Conservation (phyloP, 2,888 invertebrate genomes). For the Autographa pulchrina region DNA sequence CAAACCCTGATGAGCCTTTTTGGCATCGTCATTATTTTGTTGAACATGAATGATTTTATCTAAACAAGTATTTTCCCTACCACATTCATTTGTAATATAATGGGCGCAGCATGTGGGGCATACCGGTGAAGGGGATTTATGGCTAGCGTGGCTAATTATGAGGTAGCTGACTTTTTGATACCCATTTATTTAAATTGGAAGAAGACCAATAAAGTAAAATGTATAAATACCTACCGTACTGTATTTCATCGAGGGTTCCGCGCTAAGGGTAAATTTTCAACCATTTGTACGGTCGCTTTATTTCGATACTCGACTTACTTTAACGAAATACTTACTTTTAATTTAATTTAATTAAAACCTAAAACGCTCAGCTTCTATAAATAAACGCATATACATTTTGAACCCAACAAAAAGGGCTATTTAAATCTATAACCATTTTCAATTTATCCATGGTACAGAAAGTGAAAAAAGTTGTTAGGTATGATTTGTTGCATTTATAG, state of each 20-base stretch:
- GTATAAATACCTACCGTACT: too few species aligned
- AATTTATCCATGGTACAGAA: neutral
- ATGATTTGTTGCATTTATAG: neutral
- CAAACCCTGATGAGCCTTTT: neutral
- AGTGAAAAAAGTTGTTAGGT: neutral
- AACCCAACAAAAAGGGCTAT: neutral
- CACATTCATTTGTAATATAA: constrained; percentile 78
- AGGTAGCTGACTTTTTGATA: constrained; percentile 76
- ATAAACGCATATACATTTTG: neutral
- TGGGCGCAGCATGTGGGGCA: constrained; percentile 70
- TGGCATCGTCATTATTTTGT: constrained; percentile 21
- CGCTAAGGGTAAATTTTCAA: neutral
- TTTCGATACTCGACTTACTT: neutral
- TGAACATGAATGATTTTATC: constrained; percentile 68
- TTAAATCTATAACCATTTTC: neutral
- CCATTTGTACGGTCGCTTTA: neutral
- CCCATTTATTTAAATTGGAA: constrained; percentile 68
- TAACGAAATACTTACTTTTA: neutral
- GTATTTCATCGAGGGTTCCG: neutral
- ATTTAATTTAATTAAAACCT: neutral
- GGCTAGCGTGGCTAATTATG: constrained; percentile 74
- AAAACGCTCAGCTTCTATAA: neutral
- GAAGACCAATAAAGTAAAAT: constrained; percentile 20
- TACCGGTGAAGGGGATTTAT: constrained; percentile 62
- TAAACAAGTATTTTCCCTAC: constrained; percentile 71